Evolutionary conservation across 53 echinoderm and acorn worm genomes (phyloP), one percentile per base, ranked within the genome.

Genomic region (Echinarachnius parma): DNA sequence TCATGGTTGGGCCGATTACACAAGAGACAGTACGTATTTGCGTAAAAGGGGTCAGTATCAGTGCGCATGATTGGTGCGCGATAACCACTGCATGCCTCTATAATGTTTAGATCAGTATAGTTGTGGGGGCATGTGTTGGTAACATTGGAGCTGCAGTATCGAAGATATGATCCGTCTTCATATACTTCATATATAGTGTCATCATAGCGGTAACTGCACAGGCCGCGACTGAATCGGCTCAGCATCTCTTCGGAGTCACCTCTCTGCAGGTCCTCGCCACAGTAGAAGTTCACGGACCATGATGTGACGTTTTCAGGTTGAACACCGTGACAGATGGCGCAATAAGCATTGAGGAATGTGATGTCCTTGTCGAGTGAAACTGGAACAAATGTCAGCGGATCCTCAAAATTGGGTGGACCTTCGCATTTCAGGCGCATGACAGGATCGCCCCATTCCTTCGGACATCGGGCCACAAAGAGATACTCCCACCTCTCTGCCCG

Each of bases 271-370:
- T 53, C 34, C 21, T 52, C 22, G 4, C 53, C 23, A 25, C 70
- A 69, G 8, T 53, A 1, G 28, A 69, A 52, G 34, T 22, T 25
- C 11, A 53, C 25, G 5, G 22, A 2, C 70, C 70, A 69, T 21
- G 70, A 34, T 23, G 35, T 53, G 14, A 69, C 31, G 53, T 53
- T 69, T 3, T 19, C 35, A 14, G 53, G 53, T 8, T 29, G 14
- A 33, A 69, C 21, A 16, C 53, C 70, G 39, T 69, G 53, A 34
- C 70, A 69, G 34, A 69, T 30, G 18, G 70, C 70, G 34, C 70
- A 69, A 26, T 69, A 69, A 2, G 53, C 70, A 35, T 69, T 69
- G 11, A 29, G 24, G 36, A 69, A 69, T 9, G 70, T 53, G 23
- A 53, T 48, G n/a, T 5, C 29, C 3, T 35, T n/a, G 8, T 31